Evolutionary conservation across 2,113 vertebrate species (phyloP).

Genomic region (Loxodonta africana): DNA sequence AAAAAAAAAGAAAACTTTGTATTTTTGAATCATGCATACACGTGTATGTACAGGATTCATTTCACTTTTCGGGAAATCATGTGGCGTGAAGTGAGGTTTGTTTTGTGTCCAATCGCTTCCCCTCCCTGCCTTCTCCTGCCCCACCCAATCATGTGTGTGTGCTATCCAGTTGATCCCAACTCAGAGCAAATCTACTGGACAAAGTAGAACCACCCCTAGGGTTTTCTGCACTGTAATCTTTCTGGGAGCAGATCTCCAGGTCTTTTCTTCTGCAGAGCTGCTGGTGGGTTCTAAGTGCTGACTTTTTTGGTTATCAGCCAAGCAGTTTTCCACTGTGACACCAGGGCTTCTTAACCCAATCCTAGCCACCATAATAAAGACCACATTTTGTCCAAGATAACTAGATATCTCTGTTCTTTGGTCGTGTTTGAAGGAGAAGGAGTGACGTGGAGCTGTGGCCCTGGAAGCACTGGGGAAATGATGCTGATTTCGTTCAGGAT

Average conservation of each 20-base stretch:
- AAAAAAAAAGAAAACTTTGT: background rate
- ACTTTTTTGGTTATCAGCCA: background rate
- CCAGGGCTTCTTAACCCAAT: background rate
- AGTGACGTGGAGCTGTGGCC: background rate
- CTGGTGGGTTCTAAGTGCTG: background rate
- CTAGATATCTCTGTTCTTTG: background rate
- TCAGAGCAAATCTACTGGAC: background rate
- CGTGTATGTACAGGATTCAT: background rate
- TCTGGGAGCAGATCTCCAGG: background rate
- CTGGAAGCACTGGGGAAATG: background rate
- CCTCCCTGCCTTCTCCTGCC: background rate
- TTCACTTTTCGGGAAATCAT: background rate
- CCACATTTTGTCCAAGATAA: background rate
- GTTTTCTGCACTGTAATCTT: background rate
- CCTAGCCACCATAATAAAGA: background rate
- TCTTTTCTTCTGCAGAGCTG: background rate
- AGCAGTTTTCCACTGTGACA: background rate
- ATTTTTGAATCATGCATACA: background rate
- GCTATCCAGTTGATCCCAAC: background rate
- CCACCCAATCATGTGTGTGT: background rate
- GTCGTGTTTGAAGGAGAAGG: background rate
- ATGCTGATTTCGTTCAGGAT: no score
- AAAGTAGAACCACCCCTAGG: background rate
- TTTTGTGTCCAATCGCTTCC: background rate
- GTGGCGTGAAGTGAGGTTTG: background rate